These are phyloP conservation scores for Melieria picta DNA, from an alignment of 2,888 invertebrate genomes.

Conservation along the genomic window DNA sequence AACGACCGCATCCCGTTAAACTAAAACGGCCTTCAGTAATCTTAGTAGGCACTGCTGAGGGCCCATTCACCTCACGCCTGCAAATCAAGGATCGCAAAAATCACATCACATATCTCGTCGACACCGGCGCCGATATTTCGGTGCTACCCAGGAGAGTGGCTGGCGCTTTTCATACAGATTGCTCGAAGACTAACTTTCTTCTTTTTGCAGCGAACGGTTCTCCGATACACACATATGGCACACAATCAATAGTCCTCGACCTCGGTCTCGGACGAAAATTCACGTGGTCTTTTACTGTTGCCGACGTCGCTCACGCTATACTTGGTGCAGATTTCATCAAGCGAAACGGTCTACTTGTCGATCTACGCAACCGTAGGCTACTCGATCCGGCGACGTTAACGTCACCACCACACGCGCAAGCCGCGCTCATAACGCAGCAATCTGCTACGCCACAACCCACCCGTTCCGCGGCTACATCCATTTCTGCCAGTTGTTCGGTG, in stretches of 20 bases:
- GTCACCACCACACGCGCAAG: too few species aligned
- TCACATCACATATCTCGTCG: constrained; percentile 27
- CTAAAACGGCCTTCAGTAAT: constrained; percentile 23
- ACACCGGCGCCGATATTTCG: constrained; percentile 38
- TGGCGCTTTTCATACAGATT: too few species aligned
- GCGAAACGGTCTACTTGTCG: constrained; percentile 34
- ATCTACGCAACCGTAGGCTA: constrained; percentile 21
- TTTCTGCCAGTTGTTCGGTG: too few species aligned
- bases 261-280: constrained; percentile 38
- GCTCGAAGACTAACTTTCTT: neutral
- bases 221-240: constrained; percentile 37
- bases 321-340: constrained; percentile 44
- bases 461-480: too few species aligned
- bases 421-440: too few species aligned
- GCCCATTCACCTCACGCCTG: constrained; percentile 19
- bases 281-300: constrained; percentile 24
- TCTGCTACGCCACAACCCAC: too few species aligned
- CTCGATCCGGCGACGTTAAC: constrained; percentile 1
- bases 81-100: constrained; percentile 26
- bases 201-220: constrained; percentile 41
- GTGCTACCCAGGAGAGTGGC: constrained; percentile 25
- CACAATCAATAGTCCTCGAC: constrained; percentile 20
- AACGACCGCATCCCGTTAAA: neutral
- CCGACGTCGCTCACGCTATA: constrained; percentile 40
- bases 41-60: constrained; percentile 16